These are phyloP conservation scores for Ispidina picta DNA, from an alignment of 2,797 vertebrate genomes.

Conservation along the genomic window DNA sequence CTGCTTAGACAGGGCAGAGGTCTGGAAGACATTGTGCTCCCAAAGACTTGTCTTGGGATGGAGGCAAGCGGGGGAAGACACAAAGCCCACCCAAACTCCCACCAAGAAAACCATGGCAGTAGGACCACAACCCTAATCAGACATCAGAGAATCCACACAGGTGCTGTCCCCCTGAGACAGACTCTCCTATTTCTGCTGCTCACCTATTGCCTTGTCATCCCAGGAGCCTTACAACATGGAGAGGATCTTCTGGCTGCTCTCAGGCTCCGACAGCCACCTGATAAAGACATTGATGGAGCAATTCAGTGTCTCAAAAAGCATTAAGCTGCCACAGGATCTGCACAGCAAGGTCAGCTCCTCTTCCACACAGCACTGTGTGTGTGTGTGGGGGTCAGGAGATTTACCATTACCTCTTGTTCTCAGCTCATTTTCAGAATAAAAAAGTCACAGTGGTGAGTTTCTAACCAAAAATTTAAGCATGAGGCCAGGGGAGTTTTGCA, in stretches of 20 bases:
- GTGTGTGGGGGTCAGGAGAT: not conserved
- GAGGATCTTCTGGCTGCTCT: constrained; percentile 90
- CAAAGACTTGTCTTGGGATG: not conserved
- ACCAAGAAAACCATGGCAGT: not conserved
- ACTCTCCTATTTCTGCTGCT: fast-evolving
- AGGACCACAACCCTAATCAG: not conserved
- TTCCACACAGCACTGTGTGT: fast-evolving
- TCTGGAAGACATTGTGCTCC: not conserved
- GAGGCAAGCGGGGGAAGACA: not conserved
- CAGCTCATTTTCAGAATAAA: not conserved
- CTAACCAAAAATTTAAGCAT: not conserved
- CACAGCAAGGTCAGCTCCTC: constrained; percentile 75
- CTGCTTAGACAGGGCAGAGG: constrained; percentile 17
- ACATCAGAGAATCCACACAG: not conserved
- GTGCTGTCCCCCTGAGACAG: not conserved
- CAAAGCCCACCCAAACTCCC: not conserved
- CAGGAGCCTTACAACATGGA: constrained; percentile 96
- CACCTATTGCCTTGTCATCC: not conserved
- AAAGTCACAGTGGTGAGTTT: not conserved
- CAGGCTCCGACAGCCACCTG: constrained; percentile 71
- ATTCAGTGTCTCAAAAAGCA: constrained; percentile 79
- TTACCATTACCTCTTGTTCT: not conserved
- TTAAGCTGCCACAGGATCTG: constrained; percentile 78
- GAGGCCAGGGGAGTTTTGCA: not conserved
- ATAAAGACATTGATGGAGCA: constrained; percentile 86